phyloP scores from a whole-genome alignment of 2,888 invertebrate species.

The Lamproptera curius region DNA sequence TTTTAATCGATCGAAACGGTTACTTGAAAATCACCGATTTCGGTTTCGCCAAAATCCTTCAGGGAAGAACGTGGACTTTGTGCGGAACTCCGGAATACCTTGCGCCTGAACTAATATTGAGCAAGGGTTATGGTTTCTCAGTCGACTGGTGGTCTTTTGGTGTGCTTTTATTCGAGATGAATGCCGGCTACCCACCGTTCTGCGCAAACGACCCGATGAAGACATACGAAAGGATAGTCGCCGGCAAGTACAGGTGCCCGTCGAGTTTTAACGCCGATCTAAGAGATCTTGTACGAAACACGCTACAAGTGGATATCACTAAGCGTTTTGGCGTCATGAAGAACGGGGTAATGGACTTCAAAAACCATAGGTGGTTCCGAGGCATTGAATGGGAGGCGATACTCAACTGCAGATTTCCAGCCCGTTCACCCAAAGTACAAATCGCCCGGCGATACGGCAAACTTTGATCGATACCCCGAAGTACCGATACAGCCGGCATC shows the following conservation, averaged over 20 bases:
- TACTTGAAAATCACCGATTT: slow-evolving; percentile 95
- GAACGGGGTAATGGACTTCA: slow-evolving; percentile 93
- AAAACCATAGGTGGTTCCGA: slow-evolving; percentile 94
- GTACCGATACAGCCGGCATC: slow-evolving; percentile 47
- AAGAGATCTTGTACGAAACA: slow-evolving; percentile 89
- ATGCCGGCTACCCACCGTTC: slow-evolving; percentile 96
- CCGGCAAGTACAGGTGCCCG: slow-evolving; percentile 92
- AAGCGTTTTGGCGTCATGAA: slow-evolving; percentile 93
- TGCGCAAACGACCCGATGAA: slow-evolving; percentile 94
- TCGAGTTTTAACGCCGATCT: slow-evolving; percentile 89
- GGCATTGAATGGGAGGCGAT: slow-evolving; percentile 92
- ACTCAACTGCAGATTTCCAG: slow-evolving; percentile 84
- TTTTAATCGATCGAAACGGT: slow-evolving; percentile 87
- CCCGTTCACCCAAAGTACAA: slow-evolving; percentile 80
- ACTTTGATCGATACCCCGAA: slow-evolving; percentile 85
- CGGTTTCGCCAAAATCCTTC: slow-evolving; percentile 92
- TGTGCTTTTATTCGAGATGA: slow-evolving; percentile 92
- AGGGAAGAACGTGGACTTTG: slow-evolving; percentile 91
- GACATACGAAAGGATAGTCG: slow-evolving; percentile 96
- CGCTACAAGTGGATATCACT: slow-evolving; percentile 81
- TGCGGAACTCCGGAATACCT: slow-evolving; percentile 99
- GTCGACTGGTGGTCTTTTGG: slow-evolving; percentile 99
- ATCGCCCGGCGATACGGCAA: slow-evolving; percentile 81
- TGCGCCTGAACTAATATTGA: slow-evolving; percentile 94
- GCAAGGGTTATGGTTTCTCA: slow-evolving; percentile 94